A percentile compares a stretch with the other conserved stretches of the same genome.
phyloP scores from a whole-genome alignment of 2,797 vertebrate genomes.

The Mallotus villosus region DNA sequence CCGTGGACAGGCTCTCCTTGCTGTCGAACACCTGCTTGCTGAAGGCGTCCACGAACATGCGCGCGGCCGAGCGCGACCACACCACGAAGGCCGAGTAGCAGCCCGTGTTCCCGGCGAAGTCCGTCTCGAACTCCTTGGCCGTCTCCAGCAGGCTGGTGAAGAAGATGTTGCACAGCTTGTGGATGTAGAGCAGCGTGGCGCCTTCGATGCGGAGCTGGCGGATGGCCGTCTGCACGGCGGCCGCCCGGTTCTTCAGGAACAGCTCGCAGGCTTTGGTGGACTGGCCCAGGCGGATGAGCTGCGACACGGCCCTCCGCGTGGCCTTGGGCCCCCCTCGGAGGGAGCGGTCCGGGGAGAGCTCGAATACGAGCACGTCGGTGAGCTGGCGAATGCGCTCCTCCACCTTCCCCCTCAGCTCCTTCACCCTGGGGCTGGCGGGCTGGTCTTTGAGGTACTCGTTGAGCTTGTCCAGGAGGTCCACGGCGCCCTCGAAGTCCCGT shows the following conservation, averaged over 20 bases:
- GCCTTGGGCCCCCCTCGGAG: constrained; percentile 91
- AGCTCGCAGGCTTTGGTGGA: constrained; percentile 96
- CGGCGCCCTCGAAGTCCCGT: constrained; percentile 95
- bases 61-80: constrained; percentile 91
- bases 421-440: constrained; percentile 80
- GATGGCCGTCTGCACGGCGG: constrained; percentile 91
- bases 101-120: constrained; percentile 91
- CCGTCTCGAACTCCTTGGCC: constrained; percentile 92
- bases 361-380: constrained; percentile 93
- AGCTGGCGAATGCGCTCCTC: constrained; percentile 90
- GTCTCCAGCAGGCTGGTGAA: constrained; percentile 97
- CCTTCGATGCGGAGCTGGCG: constrained; percentile 96
- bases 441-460: constrained; percentile 87
- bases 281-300: constrained; percentile 94
- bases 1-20: constrained; percentile 95
- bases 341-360: constrained; percentile 92
- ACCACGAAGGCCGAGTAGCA: constrained; percentile 98
- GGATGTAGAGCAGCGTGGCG: constrained; percentile 95
- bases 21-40: constrained; percentile 98
- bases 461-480: constrained; percentile 93
- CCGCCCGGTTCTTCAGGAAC: constrained; percentile 91
- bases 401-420: constrained; percentile 85
- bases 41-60: constrained; percentile 95
- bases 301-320: constrained; percentile 91
- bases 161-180: constrained; percentile 98